These are phyloP conservation scores for Oligia fasciuncula DNA, from an alignment of 2,888 invertebrate genomes.

Conservation along the genomic window DNA sequence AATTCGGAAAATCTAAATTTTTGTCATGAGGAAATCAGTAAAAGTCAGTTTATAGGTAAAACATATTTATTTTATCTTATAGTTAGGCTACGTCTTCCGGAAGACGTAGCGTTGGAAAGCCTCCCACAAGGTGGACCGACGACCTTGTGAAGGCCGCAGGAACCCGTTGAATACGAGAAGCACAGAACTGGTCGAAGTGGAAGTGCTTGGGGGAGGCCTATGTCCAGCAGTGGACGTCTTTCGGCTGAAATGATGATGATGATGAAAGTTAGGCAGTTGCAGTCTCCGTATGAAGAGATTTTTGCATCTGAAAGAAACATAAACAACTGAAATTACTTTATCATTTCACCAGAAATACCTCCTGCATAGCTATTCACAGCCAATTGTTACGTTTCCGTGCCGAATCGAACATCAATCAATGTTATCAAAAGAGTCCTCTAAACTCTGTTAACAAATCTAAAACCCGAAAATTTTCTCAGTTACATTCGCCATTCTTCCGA, in stretches of 20 bases:
- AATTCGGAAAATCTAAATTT: not conserved
- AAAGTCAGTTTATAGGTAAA: constrained; percentile 11
- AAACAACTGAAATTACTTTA: not conserved
- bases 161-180: too few species aligned
- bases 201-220: too few species aligned
- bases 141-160: too few species aligned
- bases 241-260: too few species aligned
- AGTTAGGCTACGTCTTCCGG: too few species aligned
- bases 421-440: too few species aligned
- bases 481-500: too few species aligned
- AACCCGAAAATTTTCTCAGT: not conserved
- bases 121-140: too few species aligned
- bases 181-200: too few species aligned
- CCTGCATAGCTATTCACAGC: not conserved
- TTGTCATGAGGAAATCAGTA: not conserved
- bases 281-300: not conserved
- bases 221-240: too few species aligned
- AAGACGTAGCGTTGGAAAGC: too few species aligned
- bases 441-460: too few species aligned
- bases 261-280: constrained; percentile 5
- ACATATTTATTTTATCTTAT: constrained; percentile 38
- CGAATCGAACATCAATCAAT: not conserved
- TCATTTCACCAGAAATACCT: not conserved
- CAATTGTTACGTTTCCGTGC: not conserved
- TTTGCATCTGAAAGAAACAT: constrained; percentile 30